Base-by-base conservation (phyloP, 2,797 vertebrate genomes). In the Manis javanica region DNA sequence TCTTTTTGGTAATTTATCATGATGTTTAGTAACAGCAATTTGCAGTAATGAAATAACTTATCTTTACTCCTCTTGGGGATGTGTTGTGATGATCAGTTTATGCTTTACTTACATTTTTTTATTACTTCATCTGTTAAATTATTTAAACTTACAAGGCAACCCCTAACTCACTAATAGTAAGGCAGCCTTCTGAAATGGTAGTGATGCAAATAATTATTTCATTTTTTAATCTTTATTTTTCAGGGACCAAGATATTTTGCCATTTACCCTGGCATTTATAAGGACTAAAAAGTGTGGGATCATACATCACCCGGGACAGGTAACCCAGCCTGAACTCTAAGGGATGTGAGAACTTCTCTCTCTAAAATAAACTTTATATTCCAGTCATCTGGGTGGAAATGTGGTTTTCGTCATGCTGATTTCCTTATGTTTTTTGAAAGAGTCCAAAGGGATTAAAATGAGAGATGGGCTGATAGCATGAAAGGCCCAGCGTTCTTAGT, bases 111-210 rank as follows among this genome's bases (percentile, higher is more conserved):
- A 97, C 91, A 84, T 91, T 87, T 96, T 97, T 94, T 94, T 96
- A 97, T 97, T 83, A 94, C 89, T 96, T 87, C 49, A 93, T 95
- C 96, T 93, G 96, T 95, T 97, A 91, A 98, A 97, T 98, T 97
- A 97, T 97, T 97, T 97, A 97, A 97, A 95, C 91, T 94, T 93
- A 95, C 68, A 85, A 86, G 96, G 63, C 96, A 95, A 96, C 93
- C 74, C 96, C 94, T 95, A 91, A 96, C 94, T 97, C 97, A 95
- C 90, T 97, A 90, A 88, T 93, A 82, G 66, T 71, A 88, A 96
- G 74, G 81, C 71, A 79, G 89, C 23, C 75, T 92, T 96, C 72
- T 90, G 89, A 94, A 96, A 94, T 90, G 68, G 85, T 66, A 91
- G 63, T 69, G 83, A 77, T 74, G 81, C 59, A 94, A 96, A 97